Evolutionary conservation across 1,140 invertebrate genomes (phyloP).

Genomic region (Drosophila micromelanica): DNA sequence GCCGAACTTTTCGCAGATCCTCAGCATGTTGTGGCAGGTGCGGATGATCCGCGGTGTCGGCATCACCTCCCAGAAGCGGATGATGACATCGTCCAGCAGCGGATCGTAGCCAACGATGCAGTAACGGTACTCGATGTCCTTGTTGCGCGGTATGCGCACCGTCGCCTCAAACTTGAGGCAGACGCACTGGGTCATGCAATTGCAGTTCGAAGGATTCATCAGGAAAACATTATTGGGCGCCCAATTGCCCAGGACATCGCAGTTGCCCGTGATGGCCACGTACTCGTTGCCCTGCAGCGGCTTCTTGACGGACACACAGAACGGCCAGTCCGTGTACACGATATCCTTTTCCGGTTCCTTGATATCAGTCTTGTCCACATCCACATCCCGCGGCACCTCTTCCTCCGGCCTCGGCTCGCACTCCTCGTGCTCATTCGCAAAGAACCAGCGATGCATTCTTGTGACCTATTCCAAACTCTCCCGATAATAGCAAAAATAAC

Average conservation of each 20-base stretch:
- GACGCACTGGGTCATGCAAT: background rate
- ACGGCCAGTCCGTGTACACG: slow-evolving; percentile 55
- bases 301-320: slow-evolving; percentile 37
- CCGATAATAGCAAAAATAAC: no score
- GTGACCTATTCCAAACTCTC: no score
- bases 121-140: slow-evolving; percentile 91
- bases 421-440: slow-evolving; percentile 60
- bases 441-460: slow-evolving; percentile 79
- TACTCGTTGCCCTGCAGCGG: slow-evolving; percentile 74
- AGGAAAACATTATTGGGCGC: slow-evolving; percentile 83
- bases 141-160: slow-evolving; percentile 87
- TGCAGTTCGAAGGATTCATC: slow-evolving; percentile 69
- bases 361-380: background rate
- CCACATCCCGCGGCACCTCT: background rate
- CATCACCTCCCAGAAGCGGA: slow-evolving; percentile 94
- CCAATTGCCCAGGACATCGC: slow-evolving; percentile 85
- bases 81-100: slow-evolving; percentile 86
- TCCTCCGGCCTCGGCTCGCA: slow-evolving; percentile 22
- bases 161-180: slow-evolving; percentile 84
- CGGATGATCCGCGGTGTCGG: slow-evolving; percentile 87
- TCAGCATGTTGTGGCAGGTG: slow-evolving; percentile 65
- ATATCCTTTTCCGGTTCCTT: slow-evolving; percentile 1
- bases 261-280: slow-evolving; percentile 84
- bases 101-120: slow-evolving; percentile 88
- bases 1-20: slow-evolving; percentile 87